phyloP scores from a whole-genome alignment of 2,113 vertebrate genomes.

The Thamnophis sirtalis region DNA sequence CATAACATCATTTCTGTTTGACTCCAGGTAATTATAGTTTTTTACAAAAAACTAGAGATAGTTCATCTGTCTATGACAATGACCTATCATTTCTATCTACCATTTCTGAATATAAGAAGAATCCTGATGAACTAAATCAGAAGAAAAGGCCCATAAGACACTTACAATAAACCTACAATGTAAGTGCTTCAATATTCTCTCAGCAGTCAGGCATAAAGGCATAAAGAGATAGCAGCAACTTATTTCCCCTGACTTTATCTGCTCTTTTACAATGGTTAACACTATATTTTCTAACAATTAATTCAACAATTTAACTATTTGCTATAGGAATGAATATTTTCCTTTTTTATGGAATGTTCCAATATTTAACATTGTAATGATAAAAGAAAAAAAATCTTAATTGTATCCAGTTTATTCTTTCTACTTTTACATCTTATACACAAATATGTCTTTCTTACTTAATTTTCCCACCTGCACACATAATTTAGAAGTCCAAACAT shows the following conservation, averaged over 20 bases:
- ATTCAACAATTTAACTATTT: neutral
- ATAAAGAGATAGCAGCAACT: neutral
- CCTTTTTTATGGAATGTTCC: neutral
- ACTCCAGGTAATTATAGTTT: neutral
- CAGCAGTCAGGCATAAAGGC: neutral
- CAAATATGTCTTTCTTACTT: neutral
- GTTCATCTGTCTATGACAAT: neutral
- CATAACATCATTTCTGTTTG: neutral
- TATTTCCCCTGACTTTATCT: neutral
- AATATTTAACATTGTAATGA: neutral
- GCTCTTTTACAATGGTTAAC: neutral
- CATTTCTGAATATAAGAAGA: neutral
- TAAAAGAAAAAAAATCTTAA: neutral
- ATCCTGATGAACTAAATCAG: neutral
- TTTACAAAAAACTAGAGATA: neutral
- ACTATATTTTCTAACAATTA: neutral
- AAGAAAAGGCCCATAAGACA: neutral
- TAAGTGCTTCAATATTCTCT: neutral
- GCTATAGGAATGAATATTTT: neutral
- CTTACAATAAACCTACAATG: neutral
- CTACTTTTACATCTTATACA: neutral
- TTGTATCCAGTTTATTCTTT: neutral
- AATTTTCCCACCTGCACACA: neutral
- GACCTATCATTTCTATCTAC: neutral
- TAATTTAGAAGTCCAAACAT: neutral